Evolutionary conservation across 2,797 vertebrate species (phyloP), one percentile per base, ranked within the genome.

Genomic region (Oreochromis grahami): DNA sequence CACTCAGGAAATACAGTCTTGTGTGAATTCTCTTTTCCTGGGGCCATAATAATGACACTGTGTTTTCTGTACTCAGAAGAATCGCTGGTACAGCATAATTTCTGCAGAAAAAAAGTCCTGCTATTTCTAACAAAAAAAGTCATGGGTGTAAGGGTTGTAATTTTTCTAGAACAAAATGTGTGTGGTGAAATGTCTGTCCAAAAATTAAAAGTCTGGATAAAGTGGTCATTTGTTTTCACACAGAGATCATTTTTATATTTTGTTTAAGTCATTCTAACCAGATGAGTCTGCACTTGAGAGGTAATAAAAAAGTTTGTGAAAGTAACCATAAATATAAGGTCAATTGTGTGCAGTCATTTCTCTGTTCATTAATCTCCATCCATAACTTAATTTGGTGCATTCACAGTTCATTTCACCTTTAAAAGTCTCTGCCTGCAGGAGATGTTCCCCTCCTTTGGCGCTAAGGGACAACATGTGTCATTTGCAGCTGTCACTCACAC

Each of bases 391-490:
- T 53, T 74, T 56, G 52, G 32, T 70, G 79, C 78, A 81, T 72
- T 74, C 76, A 55, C 51, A 60, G 56, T 80, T 86, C 24, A 55
- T 84, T 74, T 74, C 26, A 74, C 26, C 14, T 50, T 74, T 50
- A 50, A 74, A 74, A 74, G 43, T 50, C 70, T 50, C 70, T 56
- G 70, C 76, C 70, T 72, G 60, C 76, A 52, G 79, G 53, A 87
- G 81, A 41, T 74, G 43, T 36, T 50, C 26, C 52, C 65, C 50
- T 63, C 43, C 76, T 19, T 43, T 36, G n/a, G 70, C 78, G 79
- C 63, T 58, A 5, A 68, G 65, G 81, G 81, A 89, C 60, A 65
- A 82, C 48, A 70, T 45, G 79, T 93, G 92, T 86, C 91, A 89
- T 86, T 84, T 90, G 80, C 92, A 93, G 65, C 89, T 84, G 89